Evolutionary conservation across 2,888 invertebrate species (phyloP), one percentile per base, ranked within the genome.

Genomic region (Melieria picta): DNA sequence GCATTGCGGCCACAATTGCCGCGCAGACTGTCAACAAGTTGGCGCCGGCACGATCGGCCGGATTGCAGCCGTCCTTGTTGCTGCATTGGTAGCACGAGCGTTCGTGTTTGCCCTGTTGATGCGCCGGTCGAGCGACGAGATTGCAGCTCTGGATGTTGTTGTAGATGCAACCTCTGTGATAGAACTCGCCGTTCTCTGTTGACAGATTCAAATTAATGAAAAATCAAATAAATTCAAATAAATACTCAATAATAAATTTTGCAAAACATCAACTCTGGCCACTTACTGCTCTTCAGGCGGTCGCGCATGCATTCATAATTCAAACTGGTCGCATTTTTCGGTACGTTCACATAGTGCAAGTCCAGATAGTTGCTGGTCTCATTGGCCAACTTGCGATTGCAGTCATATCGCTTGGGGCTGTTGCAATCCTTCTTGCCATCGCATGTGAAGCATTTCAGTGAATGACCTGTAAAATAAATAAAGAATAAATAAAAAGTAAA

Each of bases 161-260:
- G 67, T 79, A 79, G 4, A 71, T 64, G 47, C 80, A 80, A 16
- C 79, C 78, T 52, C 68, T 76, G 65, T 77, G 77, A 42, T 65
- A 46, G 11, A 62, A 69, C 0, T 58, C 62, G 42, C 72, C 72
- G 48, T 42, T 52, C 11, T 63, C 74, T 78, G 48, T 3, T 7
- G 4, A 6, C 45, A 16, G 3, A 30, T 30, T 30, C 30, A 30
- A 30, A 30, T 30, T 30, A 55, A 65, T n/a, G 5, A 52, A 52
- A 5, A 5, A 52, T 5, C 5, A 5, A 7, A 5, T 52, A 7
- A 52, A 52, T 5, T 52, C 11, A 52, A 7, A 50, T 9, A 10
- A 50, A 10, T 50, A 10, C 2, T 11, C 11, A 50, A 10, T 50
- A 10, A 50, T 50, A 50, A 10, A 50, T 50, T 62, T 42, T 50